A percentile compares a stretch with the other conserved stretches of the same genome.
These are phyloP conservation scores for Drosophila bifasciata DNA, from an alignment of 1,140 invertebrate genomes.

Conservation along the genomic window DNA sequence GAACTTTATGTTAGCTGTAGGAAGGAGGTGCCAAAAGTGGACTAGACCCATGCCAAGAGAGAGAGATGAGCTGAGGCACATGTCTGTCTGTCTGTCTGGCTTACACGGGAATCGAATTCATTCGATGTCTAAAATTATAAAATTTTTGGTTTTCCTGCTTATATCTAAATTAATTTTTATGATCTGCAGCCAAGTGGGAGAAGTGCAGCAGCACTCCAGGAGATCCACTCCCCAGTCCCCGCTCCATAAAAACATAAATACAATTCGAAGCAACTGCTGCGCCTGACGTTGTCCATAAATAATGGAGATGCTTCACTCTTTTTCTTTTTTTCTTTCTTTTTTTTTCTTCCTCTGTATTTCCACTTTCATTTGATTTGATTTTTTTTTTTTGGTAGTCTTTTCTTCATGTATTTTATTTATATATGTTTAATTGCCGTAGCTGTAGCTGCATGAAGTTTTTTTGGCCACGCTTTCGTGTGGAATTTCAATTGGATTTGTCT, in stretches of 20 bases:
- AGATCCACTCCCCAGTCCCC: constrained; percentile 22
- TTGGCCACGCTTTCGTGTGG: constrained; percentile 67
- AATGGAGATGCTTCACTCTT: constrained; percentile 31
- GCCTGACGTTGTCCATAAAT: constrained; percentile 46
- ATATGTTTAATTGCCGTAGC: constrained; percentile 20
- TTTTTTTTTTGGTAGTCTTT: constrained; percentile 38
- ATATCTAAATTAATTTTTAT: constrained; percentile 62
- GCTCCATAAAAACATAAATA: constrained; percentile 59
- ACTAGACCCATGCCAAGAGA: constrained; percentile 56
- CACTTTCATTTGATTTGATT: constrained; percentile 49
- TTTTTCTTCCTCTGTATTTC: constrained; percentile 20
- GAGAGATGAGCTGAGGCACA: constrained; percentile 11
- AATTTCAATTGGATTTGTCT: constrained; percentile 60
- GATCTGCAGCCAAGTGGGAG: constrained; percentile 52
- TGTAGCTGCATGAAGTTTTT: constrained; percentile 31
- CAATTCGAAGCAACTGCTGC: constrained; percentile 37
- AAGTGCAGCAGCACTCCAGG: constrained; percentile 50
- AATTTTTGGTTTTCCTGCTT: constrained; percentile 56
- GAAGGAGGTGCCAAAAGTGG: constrained; percentile 12
- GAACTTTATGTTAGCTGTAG: constrained; percentile 62
- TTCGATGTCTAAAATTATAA: constrained; percentile 72
- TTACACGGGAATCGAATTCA: constrained; percentile 43
- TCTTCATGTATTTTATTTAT: constrained; percentile 40
- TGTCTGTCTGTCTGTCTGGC: constrained; percentile 12
- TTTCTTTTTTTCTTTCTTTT: constrained; percentile 16